Conservation (phyloP, 2,888 invertebrate species). For the Drosophila maculinotata region DNA sequence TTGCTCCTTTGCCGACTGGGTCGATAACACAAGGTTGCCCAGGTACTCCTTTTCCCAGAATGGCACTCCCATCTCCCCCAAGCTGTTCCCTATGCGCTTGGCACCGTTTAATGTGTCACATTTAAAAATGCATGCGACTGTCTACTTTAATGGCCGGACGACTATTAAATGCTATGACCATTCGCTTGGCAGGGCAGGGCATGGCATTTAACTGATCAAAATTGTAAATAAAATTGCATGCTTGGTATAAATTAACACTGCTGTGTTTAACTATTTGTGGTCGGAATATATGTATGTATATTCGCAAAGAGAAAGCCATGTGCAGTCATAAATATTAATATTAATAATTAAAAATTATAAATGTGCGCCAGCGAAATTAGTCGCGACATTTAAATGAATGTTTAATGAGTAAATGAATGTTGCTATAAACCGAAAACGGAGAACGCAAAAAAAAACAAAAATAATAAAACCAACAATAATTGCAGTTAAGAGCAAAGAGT, state of each 20-base stretch:
- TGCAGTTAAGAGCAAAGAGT: conserved; percentile 64
- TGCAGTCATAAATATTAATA: conserved; percentile 62
- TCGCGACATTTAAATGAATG: conserved; percentile 79
- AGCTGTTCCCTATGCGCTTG: conserved; percentile 4
- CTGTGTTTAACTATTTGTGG: conserved; percentile 42
- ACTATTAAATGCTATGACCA: conserved; percentile 60
- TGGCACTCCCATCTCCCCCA: conserved; percentile 7
- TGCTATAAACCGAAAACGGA: conserved; percentile 33
- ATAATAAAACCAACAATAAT: conserved; percentile 51
- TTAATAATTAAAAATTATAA: conserved; percentile 68
- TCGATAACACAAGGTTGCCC: conserved; percentile 44
- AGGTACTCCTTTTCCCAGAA: conserved; percentile 22
- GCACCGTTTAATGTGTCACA: conserved; percentile 59
- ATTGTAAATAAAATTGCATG: conserved; percentile 68
- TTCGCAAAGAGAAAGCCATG: conserved; percentile 17
- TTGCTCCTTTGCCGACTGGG: conserved; percentile 18
- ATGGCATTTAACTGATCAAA: conserved; percentile 67
- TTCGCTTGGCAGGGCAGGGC: conserved; percentile 18
- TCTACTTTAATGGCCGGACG: conserved; percentile 47
- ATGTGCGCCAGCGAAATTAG: conserved; percentile 70
- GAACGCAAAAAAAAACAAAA: conserved; percentile 20
- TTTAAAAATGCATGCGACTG: conserved; percentile 71
- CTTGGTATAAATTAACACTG: conserved; percentile 54
- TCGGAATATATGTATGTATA: conserved; percentile 10
- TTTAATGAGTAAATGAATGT: conserved; percentile 73